These are phyloP conservation scores for Penaeus vannamei DNA, from an alignment of 1,140 invertebrate genomes.

Conservation along the genomic window DNA sequence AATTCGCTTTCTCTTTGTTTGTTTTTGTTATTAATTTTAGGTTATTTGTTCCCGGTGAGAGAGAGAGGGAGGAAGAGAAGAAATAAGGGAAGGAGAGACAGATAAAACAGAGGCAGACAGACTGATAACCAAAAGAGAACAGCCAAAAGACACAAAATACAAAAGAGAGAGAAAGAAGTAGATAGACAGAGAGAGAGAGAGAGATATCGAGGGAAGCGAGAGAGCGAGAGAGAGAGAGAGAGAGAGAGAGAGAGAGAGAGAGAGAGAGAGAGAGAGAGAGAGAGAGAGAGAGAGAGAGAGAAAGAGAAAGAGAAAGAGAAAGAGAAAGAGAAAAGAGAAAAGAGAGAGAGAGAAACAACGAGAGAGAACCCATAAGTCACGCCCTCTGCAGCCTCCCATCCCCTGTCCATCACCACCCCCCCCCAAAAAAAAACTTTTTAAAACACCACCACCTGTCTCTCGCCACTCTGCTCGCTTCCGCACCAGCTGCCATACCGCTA, in stretches of 20 bases:
- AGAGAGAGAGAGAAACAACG: neutral
- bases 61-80: neutral
- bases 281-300: neutral
- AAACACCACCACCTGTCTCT: neutral
- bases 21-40: neutral
- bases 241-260: neutral
- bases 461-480: neutral
- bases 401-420: neutral
- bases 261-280: neutral
- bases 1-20: neutral
- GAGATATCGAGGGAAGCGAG: neutral
- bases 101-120: too few species aligned
- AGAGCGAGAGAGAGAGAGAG: neutral
- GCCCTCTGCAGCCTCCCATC: neutral
- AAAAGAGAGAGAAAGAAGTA: neutral
- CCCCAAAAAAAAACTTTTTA: neutral
- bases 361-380: neutral
- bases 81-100: neutral
- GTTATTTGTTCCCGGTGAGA: neutral
- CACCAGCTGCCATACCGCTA: neutral
- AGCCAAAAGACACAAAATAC: neutral
- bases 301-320: conserved; percentile 8
- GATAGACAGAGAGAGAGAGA: neutral
- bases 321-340: neutral
- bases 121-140: neutral